Evolutionary conservation across 2,113 vertebrate genomes (phyloP).

Genomic region (Myodes glareolus): DNA sequence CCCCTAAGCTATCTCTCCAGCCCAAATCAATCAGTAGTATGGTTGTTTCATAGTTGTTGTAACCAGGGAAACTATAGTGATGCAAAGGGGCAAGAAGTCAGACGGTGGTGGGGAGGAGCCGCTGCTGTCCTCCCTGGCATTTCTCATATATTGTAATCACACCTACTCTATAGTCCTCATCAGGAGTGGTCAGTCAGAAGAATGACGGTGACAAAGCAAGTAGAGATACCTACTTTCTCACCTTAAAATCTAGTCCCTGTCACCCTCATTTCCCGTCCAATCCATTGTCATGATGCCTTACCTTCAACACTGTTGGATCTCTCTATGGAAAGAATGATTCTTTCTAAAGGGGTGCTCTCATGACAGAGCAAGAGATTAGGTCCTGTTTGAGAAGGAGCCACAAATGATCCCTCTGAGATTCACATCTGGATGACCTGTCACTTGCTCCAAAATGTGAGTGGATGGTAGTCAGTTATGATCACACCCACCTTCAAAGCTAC

Average conservation of each 20-base stretch:
- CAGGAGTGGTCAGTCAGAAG: neutral
- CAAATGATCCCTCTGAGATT: neutral
- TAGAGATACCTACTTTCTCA: conserved; percentile 15
- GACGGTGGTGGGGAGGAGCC: neutral
- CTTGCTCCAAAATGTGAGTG: neutral
- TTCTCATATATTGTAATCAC: neutral
- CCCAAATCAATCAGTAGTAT: neutral
- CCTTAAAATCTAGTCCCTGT: neutral
- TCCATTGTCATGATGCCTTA: neutral
- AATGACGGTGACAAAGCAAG: neutral
- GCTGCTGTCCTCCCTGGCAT: neutral
- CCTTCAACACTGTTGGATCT: neutral
- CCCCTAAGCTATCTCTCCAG: neutral
- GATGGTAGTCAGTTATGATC: neutral
- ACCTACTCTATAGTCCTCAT: neutral
- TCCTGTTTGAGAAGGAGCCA: neutral
- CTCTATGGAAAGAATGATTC: neutral
- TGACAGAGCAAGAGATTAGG: neutral
- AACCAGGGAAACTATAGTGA: neutral
- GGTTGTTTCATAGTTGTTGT: neutral
- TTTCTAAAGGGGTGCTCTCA: neutral
- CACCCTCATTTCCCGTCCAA: neutral
- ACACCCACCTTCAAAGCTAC: neutral
- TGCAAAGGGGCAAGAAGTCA: neutral
- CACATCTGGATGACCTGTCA: neutral